Percentiles rank a stretch among this genome's conserved stretches.
Conservation (phyloP, 2,113 vertebrate species). For the human (Homo sapiens) region GRCh38 chr16:5431001-5431500, state of each 20-base stretch:
- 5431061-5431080: not conserved
- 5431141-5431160: accelerated
- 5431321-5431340: not conserved
- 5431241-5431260: not conserved
- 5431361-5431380: not conserved
- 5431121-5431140: no score
- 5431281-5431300: not conserved
- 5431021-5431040: not conserved
- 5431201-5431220: not conserved
- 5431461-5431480: no score
- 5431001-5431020: not conserved
- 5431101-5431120: not conserved
- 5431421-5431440: no score
- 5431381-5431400: no score
- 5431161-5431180: accelerated
- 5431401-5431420: no score
- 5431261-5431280: not conserved
- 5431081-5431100: not conserved
- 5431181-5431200: not conserved
- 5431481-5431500: no score
- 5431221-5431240: not conserved
- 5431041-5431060: not conserved
- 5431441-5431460: no score
- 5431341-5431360: not conserved
- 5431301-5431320: not conserved